A percentile compares a stretch with the other conserved stretches of the same genome.
phyloP scores from a whole-genome alignment of 1,140 invertebrate species.

The Delia radicum region DNA sequence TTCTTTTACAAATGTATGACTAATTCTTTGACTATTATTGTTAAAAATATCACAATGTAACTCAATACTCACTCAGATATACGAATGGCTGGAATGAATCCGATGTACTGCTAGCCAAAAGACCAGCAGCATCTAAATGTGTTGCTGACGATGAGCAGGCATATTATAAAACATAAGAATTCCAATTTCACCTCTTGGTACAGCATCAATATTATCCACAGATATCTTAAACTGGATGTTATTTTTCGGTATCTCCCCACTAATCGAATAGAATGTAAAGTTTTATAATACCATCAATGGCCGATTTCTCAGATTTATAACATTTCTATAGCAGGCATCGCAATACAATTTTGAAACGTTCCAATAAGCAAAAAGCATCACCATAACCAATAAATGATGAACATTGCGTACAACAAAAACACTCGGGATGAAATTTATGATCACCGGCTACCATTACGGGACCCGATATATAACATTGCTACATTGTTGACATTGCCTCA shows the following conservation, averaged over 20 bases:
- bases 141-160: neutral
- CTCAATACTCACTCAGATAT: conserved; percentile 47
- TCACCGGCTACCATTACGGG: conserved; percentile 93
- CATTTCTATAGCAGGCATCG: conserved; percentile 64
- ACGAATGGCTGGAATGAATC: conserved; percentile 48
- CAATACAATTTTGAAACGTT: conserved; percentile 84
- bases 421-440: conserved; percentile 94
- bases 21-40: neutral
- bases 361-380: conserved; percentile 86
- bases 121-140: conserved; percentile 31
- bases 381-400: conserved; percentile 86
- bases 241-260: conserved; percentile 70
- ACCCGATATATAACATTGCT: conserved; percentile 78
- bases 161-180: neutral
- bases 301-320: conserved; percentile 48
- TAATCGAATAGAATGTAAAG: conserved; percentile 75
- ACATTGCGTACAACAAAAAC: conserved; percentile 83
- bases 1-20: too few species aligned
- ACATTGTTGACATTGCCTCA: conserved; percentile 84
- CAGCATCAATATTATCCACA: conserved; percentile 58
- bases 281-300: conserved; percentile 50
- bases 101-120: conserved; percentile 2
- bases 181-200: conserved; percentile 3
- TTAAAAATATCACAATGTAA: neutral
- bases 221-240: conserved; percentile 61